Evolutionary conservation across 2,888 invertebrate species (phyloP).

Genomic region (Patella ulyssiponensis): DNA sequence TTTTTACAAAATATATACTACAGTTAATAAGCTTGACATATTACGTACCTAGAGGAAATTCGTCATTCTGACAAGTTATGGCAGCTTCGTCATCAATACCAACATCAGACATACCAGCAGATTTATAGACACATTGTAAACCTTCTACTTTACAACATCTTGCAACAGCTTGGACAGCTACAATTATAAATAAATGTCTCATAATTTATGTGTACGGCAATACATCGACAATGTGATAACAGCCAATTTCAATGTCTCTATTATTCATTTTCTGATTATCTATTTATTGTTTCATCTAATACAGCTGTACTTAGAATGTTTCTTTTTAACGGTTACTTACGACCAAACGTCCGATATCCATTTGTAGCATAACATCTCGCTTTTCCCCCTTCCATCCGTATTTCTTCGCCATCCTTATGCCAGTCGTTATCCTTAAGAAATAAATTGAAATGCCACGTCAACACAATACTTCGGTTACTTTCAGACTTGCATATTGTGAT

Average conservation of each 20-base stretch:
- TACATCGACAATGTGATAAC: too few species aligned
- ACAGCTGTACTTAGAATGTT: too few species aligned
- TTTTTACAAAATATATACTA: too few species aligned
- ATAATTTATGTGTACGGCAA: too few species aligned
- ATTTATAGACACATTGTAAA: conserved; percentile 27
- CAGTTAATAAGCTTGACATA: background rate
- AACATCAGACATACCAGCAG: conserved; percentile 28
- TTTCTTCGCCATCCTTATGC: conserved; percentile 14
- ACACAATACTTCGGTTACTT: too few species aligned
- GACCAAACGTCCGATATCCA: conserved; percentile 7
- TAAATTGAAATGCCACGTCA: background rate
- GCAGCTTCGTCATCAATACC: conserved; percentile 24
- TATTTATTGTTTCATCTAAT: too few species aligned
- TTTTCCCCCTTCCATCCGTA: background rate
- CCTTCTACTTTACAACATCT: conserved; percentile 28
- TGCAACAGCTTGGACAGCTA: conserved; percentile 26
- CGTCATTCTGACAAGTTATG: conserved; percentile 14
- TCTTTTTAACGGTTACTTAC: background rate
- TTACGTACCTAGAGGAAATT: conserved; percentile 25
- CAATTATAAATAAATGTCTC: background rate
- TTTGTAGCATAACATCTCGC: conserved; percentile 7
- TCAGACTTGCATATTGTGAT: too few species aligned
- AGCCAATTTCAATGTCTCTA: too few species aligned
- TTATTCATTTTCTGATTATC: too few species aligned
- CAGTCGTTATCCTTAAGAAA: background rate